These are phyloP conservation scores for Synanthedon tipuliformis DNA, from an alignment of 2,888 invertebrate genomes.

Conservation along the genomic window DNA sequence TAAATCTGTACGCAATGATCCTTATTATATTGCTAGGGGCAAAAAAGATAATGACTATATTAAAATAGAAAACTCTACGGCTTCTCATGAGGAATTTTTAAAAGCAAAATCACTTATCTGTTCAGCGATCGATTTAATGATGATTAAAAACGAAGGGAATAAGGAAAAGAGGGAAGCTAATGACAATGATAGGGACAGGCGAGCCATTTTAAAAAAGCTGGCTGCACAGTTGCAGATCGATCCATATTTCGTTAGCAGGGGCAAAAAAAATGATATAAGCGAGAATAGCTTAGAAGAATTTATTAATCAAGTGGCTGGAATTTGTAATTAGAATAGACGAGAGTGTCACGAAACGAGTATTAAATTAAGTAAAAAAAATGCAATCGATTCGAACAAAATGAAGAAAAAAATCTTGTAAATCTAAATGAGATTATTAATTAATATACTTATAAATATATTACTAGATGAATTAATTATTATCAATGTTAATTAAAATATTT, in stretches of 20 bases:
- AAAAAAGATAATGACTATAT: slow-evolving; percentile 37
- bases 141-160: slow-evolving; percentile 18
- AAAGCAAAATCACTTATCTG: slow-evolving; percentile 51
- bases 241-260: slow-evolving; percentile 57
- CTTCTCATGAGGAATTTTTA: slow-evolving; percentile 18
- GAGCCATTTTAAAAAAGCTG: slow-evolving; percentile 49
- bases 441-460: too few relatives aligned
- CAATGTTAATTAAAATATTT: too few relatives aligned
- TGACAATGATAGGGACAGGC: slow-evolving; percentile 46
- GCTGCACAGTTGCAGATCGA: slow-evolving; percentile 54
- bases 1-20: slow-evolving; percentile 58
- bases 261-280: slow-evolving; percentile 36
- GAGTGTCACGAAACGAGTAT: background rate
- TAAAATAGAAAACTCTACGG: slow-evolving; percentile 19
- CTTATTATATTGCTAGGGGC: slow-evolving; percentile 66
- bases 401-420: background rate
- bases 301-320: slow-evolving; percentile 33
- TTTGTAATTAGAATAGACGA: slow-evolving; percentile 27
- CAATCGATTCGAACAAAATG: background rate
- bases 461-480: too few relatives aligned
- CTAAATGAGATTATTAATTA: background rate
- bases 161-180: slow-evolving; percentile 40
- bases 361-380: background rate
- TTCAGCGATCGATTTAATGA: slow-evolving; percentile 36
- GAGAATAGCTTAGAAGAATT: slow-evolving; percentile 33